These are phyloP conservation scores for Smutsia temminckii DNA, from an alignment of 2,797 vertebrate species.

Conservation along the genomic window DNA sequence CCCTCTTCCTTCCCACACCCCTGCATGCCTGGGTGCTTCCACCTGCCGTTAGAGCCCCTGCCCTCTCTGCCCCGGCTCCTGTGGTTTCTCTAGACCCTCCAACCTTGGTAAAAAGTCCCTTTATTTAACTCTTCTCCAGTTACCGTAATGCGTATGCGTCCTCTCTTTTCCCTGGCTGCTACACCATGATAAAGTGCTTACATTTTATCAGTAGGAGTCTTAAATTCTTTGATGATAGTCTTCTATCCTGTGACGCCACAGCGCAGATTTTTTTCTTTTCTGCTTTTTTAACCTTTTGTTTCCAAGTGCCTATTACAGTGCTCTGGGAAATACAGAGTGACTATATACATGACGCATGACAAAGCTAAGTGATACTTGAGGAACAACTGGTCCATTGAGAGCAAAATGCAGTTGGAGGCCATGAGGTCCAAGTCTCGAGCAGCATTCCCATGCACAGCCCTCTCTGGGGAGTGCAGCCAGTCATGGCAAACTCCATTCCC, in stretches of 20 bases:
- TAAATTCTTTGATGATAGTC: not conserved
- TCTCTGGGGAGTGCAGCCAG: slow-evolving; percentile 40
- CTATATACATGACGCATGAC: not conserved
- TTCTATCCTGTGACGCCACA: not conserved
- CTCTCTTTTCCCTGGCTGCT: not conserved
- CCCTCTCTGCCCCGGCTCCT: not conserved
- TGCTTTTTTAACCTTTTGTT: not conserved
- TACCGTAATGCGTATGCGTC: not conserved
- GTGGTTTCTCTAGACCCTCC: not conserved
- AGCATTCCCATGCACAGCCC: slow-evolving; percentile 35
- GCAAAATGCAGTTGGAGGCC: not conserved
- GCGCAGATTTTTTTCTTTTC: not conserved
- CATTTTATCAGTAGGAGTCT: not conserved
- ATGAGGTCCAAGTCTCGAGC: slow-evolving; percentile 27
- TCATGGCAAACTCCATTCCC: not conserved
- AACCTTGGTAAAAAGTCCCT: not conserved
- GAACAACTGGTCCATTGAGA: slow-evolving; percentile 4
- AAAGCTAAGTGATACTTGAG: not conserved
- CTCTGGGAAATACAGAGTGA: not conserved
- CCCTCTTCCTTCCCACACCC: not conserved
- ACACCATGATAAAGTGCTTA: not conserved
- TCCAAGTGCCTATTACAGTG: not conserved
- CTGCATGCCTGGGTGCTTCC: not conserved
- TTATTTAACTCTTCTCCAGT: not conserved
- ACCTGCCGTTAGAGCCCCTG: not conserved